Conservation (phyloP, 23 tunicate species). For the Trididemnum miniatum region DNA sequence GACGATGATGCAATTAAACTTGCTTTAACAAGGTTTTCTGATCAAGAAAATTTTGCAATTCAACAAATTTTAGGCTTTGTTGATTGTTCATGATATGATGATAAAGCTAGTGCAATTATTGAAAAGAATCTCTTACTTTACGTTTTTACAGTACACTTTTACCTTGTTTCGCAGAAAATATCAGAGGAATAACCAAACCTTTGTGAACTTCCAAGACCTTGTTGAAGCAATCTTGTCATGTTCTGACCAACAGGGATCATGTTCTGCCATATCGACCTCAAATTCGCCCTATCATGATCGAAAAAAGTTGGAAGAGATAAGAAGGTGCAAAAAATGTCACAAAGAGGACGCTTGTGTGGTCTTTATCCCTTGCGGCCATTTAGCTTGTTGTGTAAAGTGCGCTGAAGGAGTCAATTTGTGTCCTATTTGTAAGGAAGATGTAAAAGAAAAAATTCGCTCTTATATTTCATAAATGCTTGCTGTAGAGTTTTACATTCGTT, state of each 20-base stretch:
- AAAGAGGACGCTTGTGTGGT: conserved; percentile 38
- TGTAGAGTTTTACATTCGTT: not conserved
- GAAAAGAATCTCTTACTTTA: no score
- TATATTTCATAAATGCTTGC: conserved; percentile 4
- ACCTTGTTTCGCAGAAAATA: no score
- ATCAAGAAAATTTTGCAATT: no score
- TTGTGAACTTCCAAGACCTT: not conserved
- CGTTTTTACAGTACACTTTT: no score
- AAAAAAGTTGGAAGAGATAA: conserved; percentile 33
- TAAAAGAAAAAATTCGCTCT: conserved; percentile 25
- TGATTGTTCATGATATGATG: not conserved
- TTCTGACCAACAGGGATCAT: not conserved
- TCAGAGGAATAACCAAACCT: no score
- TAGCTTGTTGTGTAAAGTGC: conserved; percentile 46
- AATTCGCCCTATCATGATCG: not conserved
- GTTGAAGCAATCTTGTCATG: not conserved
- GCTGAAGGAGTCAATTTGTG: conserved; percentile 19
- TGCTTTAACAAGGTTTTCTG: conserved; percentile 60
- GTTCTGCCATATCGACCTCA: not conserved
- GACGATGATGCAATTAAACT: conserved; percentile 16
- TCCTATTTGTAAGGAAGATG: conserved; percentile 35
- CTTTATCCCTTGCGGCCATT: conserved; percentile 67
- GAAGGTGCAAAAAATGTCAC: conserved; percentile 51
- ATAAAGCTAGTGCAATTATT: no score
- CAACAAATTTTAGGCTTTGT: not conserved